Conservation (phyloP, 2,797 vertebrate species). For the Lepus townsendii region DNA sequence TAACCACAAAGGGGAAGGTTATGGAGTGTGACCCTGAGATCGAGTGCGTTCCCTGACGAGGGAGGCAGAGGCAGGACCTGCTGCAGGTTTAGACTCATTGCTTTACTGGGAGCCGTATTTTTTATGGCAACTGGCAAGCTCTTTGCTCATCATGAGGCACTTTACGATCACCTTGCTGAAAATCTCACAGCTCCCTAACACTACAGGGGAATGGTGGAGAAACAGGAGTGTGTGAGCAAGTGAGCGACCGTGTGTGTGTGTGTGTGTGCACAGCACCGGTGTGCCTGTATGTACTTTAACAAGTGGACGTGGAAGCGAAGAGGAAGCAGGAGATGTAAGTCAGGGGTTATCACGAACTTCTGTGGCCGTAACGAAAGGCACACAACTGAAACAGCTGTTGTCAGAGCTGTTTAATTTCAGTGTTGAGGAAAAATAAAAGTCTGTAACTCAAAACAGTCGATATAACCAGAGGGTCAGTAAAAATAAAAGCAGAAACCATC, state of each 20-base stretch:
- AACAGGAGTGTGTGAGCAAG: neutral
- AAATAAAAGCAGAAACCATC: neutral
- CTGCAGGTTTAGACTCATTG: neutral
- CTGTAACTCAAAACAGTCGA: neutral
- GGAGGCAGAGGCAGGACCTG: neutral
- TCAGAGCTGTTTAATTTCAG: neutral
- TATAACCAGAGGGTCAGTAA: neutral
- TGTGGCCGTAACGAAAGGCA: neutral
- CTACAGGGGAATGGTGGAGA: neutral
- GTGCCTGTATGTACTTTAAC: neutral
- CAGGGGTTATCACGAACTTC: neutral
- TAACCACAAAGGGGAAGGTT: neutral
- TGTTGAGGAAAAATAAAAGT: neutral
- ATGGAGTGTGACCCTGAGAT: neutral
- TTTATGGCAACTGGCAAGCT: constrained; percentile 35
- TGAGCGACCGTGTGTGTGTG: neutral
- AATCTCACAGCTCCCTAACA: neutral
- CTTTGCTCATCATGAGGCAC: neutral
- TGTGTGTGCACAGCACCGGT: too few relatives aligned
- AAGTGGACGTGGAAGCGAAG: neutral
- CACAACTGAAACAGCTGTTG: fast-evolving
- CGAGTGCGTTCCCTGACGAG: neutral
- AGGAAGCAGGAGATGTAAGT: neutral
- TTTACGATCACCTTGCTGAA: neutral
- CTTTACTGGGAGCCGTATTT: constrained; percentile 18